Evolutionary conservation across 2,888 invertebrate species (phyloP).

Genomic region (Eristalis arbustorum): DNA sequence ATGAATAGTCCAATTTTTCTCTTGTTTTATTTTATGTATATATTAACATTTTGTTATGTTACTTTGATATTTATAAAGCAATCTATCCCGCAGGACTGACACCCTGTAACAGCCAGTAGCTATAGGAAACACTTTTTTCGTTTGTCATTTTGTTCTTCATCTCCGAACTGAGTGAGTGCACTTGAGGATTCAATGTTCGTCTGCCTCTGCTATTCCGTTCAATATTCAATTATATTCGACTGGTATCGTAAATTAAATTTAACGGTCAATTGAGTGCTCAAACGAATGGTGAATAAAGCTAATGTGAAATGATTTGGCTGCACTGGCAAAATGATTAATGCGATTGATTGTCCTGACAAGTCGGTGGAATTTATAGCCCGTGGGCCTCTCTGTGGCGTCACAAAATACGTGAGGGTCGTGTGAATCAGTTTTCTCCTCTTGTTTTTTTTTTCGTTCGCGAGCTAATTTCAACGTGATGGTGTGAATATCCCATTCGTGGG

Average conservation of each 20-base stretch:
- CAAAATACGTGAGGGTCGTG: not conserved
- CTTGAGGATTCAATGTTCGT: not conserved
- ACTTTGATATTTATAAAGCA: not conserved
- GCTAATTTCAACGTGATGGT: not conserved
- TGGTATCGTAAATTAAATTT: constrained; percentile 29
- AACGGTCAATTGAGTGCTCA: constrained; percentile 40
- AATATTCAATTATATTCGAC: not conserved
- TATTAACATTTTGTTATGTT: not conserved
- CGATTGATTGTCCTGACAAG: not conserved
- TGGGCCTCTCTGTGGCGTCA: not conserved
- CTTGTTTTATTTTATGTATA: constrained; percentile 10
- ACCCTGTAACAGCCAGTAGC: not conserved
- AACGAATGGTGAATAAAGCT: constrained; percentile 17
- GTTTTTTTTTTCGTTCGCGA: not conserved
- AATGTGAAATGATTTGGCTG: constrained; percentile 27
- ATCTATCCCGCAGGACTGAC: constrained; percentile 14
- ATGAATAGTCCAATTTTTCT: constrained; percentile 26
- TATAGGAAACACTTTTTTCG: not conserved
- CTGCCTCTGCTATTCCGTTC: no score
- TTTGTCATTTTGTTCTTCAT: not conserved
- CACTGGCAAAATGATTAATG: not conserved
- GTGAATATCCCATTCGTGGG: not conserved
- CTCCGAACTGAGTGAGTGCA: not conserved
- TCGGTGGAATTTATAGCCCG: not conserved
- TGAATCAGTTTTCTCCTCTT: no score